Base-by-base conservation (phyloP, 1,140 invertebrate species). In the Venustaconcha ellipsiformis region DNA sequence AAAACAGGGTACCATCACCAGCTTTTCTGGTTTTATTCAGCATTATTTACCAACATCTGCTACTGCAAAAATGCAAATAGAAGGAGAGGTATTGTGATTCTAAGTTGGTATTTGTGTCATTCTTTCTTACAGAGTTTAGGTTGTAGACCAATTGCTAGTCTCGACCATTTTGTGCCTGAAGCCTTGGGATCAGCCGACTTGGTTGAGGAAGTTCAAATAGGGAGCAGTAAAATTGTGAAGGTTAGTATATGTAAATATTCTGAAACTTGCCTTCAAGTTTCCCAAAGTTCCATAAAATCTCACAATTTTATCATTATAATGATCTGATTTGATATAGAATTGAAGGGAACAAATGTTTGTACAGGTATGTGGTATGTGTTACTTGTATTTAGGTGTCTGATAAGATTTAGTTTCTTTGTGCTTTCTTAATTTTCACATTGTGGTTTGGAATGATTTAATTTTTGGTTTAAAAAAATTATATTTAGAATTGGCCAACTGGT, bases 91-190 rank as follows among this genome's bases (percentile, higher is more conserved):
- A 48, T 48, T 48, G 37, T 48, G 37, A 48, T 48, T 48, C 37
- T 11, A 6, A 48, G 37, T 48, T 48, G 37, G 37, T 48, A 11
- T 0, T 8, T 6, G 1, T 48, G 37, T 48, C 11, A 48, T 48
- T 48, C 66, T 78, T 66, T 67, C 63, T 86, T 89, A 14, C 83
- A 93, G 92, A 97, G 96, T 67, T 91, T 99, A 15, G 94, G 94
- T 26, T 99, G 98, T 89, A 92, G 96, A 71, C 99, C 99, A 8
- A 97, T 99, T 86, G 99, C 98, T n/a, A 98, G 96, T 57, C 90
- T 99, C 62, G 98, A 99, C 92, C 99, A 99, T 89, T 99, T 99
- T 89, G 92, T 94, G 6, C 91, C 98, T 67, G 98, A 99, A 87
- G 94, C 95, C 88, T 91, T 99, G 14, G 95, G 95, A 11, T 93